Conservation (phyloP, 2,888 invertebrate species). For the Petrolisthes manimaculis region DNA sequence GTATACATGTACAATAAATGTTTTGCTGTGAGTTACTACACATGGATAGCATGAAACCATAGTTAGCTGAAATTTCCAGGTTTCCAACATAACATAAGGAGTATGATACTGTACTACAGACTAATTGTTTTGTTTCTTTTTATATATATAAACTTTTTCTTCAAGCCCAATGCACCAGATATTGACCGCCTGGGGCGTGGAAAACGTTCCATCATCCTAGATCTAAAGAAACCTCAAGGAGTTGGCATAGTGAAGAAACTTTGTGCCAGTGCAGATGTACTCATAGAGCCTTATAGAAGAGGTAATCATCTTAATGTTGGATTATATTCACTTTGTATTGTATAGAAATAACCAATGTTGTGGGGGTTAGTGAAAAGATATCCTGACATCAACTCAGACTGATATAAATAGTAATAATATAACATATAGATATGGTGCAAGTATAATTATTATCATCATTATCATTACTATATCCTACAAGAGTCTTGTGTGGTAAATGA, state of each 20-base stretch:
- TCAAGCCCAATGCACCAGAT: constrained; percentile 68
- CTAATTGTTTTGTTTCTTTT: not conserved
- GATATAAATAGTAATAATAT: no score
- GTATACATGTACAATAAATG: no score
- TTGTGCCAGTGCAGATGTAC: constrained; percentile 82
- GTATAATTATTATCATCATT: no score
- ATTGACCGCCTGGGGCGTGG: constrained; percentile 82
- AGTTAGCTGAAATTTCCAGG: not conserved
- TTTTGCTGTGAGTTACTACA: no score
- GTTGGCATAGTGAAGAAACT: constrained; percentile 78
- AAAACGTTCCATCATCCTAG: constrained; percentile 83
- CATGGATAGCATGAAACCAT: not conserved
- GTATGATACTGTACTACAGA: not conserved
- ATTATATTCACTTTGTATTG: no score
- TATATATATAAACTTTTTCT: constrained; percentile 13
- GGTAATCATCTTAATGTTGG: constrained; percentile 69
- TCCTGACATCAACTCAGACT: no score
- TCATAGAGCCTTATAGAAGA: constrained; percentile 93
- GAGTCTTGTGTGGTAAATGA: no score
- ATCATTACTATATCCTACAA: no score
- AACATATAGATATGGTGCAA: no score
- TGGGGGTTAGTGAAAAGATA: no score
- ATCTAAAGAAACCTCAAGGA: constrained; percentile 84
- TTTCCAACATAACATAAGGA: not conserved
- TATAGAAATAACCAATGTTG: no score